Base-by-base conservation (phyloP, 2,888 invertebrate species). In the Orthosia cruda region DNA sequence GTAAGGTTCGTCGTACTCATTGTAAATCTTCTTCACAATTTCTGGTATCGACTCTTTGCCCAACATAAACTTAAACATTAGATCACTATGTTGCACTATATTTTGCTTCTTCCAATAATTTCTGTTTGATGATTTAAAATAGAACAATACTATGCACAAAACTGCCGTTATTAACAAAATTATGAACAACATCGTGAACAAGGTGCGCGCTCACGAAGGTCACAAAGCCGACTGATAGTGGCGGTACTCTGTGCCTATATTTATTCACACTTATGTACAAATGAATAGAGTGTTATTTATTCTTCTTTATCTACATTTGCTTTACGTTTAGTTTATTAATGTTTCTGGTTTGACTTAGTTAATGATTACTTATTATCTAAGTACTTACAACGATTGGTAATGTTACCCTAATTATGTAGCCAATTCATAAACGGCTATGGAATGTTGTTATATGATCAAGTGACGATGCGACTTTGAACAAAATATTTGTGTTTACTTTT, bases 61-160 rank as follows among this genome's bases (percentile, higher is more conserved):
- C 2, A 85, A 84, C 3, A 92, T 13, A 71, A 94, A 95, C 45
- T 91, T 90, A 81, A 88, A 88, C 3, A 91, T 52, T 1, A 88
- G 50, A n/a, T 90, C 89, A 32, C 88, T 63, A 0, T 85, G 83
- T 87, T 94, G 91, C 32, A 89, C 73, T 12, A 95, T 80, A 74
- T 92, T 92, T 52, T 88, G 89, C 50, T 92, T 92, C 57, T 87
- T 90, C 95, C 95, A 95, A 72, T 94, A 95, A 81, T 92, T 86
- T 85, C 86, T 81, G 74, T 89, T 57, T 50, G 74, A 26, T 71
- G 75, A 26, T 74, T 74, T 52, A 81, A 23, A 20, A 86, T 67
- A 55, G 13, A 87, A 47, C 62, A 92, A 59, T 61, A 89, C 58
- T 52, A 86, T 49, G 73, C 86, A 88, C 26, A 91, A 87, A 1